phyloP scores from a whole-genome alignment of 2,113 vertebrate species.

The Tetrao urogallus region DNA sequence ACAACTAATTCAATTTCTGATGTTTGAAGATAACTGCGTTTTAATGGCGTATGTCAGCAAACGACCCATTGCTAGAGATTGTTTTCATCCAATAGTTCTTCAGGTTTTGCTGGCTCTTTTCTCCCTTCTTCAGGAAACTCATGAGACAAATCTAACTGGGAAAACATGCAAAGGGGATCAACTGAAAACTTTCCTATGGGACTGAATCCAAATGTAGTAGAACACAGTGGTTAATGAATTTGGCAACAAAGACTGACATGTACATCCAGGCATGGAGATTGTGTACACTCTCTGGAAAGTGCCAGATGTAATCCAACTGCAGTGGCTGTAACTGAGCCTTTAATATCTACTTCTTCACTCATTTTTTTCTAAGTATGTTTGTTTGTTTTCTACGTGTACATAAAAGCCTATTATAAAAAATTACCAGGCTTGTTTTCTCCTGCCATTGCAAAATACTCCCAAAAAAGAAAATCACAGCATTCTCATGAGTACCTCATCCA shows the following conservation, averaged over 20 bases:
- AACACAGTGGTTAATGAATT: not conserved
- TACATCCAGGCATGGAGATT: not conserved
- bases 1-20: not conserved
- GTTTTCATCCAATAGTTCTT: not conserved
- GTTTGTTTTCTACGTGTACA: not conserved
- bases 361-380: not conserved
- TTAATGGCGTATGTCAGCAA: not conserved
- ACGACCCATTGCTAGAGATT: not conserved
- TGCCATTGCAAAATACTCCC: not conserved
- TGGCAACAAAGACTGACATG: slow-evolving; percentile 15
- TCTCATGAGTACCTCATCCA: not conserved
- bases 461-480: not conserved
- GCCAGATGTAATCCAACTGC: not conserved
- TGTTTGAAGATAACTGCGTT: not conserved
- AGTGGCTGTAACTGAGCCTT: not conserved
- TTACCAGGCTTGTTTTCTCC: not conserved
- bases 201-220: not conserved
- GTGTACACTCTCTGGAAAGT: not conserved
- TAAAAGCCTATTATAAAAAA: not conserved
- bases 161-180: not conserved
- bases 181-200: slow-evolving; percentile 4
- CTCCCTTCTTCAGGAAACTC: not conserved
- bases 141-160: not conserved
- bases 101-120: not conserved
- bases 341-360: not conserved